Evolutionary conservation across 1,140 invertebrate species (phyloP), one percentile per base, ranked within the genome.

Genomic region (Drosophila auraria): DNA sequence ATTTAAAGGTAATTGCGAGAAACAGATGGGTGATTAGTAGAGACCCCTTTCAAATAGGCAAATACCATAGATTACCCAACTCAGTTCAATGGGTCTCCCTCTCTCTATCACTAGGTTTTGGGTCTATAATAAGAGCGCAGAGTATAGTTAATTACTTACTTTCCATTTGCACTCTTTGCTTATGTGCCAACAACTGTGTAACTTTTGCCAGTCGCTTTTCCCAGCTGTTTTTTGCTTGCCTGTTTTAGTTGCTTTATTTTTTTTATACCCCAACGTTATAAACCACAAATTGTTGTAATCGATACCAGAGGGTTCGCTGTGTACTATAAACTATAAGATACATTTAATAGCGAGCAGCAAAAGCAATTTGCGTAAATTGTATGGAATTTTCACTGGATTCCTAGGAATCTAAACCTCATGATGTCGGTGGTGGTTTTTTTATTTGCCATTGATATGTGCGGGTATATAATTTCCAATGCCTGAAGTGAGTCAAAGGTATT

Each of bases 251-350:
- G 9, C 3, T 3, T 38, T 49, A 58, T 45, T 45, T 15, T 38
- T 36, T 27, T 2, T 33, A 3, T 30, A 20, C 12, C 36, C 5
- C 11, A 14, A 5, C 36, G 25, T 44, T 30, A 36, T 11, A 57
- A 66, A 63, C 61, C 61, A 59, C 73, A 82, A 82, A 77, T 66
- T 47, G 50, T 73, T 68, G 79, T 51, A 73, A 77, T 77, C 47
- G 42, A 77, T 42, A 40, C n/a, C 14, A 40, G 30, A 36, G 53
- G 36, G 54, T 40, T 25, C 33, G 25, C 15, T 40, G 14, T 50
- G 20, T 50, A 40, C n/a, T 44, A 9, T 44, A 17, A 23, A 23
- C 33, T 45, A 47, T 15, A 25, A 17, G 40, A 47, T 44, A 60
- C 15, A 14, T 60, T 60, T 30, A 45, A 47, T 45, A 15, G 17